phyloP scores from a whole-genome alignment of 2,888 invertebrate genomes.

The Sericinus montela region DNA sequence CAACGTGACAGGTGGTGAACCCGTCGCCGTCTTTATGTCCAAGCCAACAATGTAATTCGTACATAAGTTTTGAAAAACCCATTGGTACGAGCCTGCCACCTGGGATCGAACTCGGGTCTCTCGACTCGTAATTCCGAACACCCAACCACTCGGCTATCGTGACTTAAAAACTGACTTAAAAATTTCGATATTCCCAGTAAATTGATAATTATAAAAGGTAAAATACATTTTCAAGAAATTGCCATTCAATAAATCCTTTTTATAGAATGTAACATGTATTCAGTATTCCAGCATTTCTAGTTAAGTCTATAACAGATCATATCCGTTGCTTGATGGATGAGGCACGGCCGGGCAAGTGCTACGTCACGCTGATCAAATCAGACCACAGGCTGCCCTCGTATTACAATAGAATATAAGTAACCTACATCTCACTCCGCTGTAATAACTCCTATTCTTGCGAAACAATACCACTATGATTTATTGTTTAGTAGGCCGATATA shows the following conservation, averaged over 20 bases:
- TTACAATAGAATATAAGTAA: slow-evolving; percentile 12
- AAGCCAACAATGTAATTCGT: no score
- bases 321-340: slow-evolving; percentile 42
- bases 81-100: no score
- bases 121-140: no score
- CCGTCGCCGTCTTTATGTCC: no score
- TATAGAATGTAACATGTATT: slow-evolving; percentile 1
- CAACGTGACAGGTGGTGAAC: no score
- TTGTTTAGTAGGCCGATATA: slow-evolving; percentile 3
- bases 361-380: slow-evolving; percentile 52
- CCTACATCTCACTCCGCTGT: slow-evolving; percentile 17
- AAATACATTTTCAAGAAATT: neutral
- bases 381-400: slow-evolving; percentile 25
- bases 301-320: slow-evolving; percentile 31
- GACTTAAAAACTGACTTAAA: no score
- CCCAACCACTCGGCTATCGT: no score
- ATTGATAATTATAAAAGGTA: no score
- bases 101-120: no score
- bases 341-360: slow-evolving; percentile 36
- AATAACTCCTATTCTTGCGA: slow-evolving; percentile 18
- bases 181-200: no score
- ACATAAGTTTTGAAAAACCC: no score
- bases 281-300: slow-evolving; percentile 26
- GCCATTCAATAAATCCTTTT: slow-evolving; percentile 10
- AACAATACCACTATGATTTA: slow-evolving; percentile 16